Percentiles rank a stretch among this genome's conserved stretches.
These are phyloP conservation scores for Sebastes diploproa DNA, from an alignment of 2,797 vertebrate species.

Conservation along the genomic window DNA sequence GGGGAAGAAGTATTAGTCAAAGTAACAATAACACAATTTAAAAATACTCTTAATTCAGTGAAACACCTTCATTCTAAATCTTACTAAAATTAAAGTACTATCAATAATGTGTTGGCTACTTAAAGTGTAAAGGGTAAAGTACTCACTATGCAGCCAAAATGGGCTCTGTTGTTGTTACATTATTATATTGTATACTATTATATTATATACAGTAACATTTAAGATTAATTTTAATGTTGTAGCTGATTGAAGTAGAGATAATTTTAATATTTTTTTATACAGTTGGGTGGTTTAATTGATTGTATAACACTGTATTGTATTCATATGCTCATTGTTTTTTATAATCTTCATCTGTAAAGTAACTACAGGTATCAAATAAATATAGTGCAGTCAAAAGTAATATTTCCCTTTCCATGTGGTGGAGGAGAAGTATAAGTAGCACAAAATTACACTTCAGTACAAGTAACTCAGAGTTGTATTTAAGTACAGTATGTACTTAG, in stretches of 20 bases:
- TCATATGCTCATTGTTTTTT: no score
- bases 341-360: background rate
- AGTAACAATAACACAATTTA: background rate
- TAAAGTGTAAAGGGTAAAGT: no score
- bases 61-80: no score
- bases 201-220: background rate
- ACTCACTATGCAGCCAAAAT: background rate
- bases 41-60: background rate
- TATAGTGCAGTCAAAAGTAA: background rate
- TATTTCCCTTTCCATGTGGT: background rate
- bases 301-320: no score
- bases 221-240: background rate
- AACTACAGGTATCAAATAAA: background rate
- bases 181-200: background rate
- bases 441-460: background rate
- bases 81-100: fast-evolving
- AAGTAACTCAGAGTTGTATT: no score
- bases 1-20: background rate
- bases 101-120: background rate
- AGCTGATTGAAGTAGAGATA: background rate
- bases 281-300: background rate
- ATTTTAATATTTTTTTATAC: background rate
- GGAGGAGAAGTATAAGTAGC: background rate
- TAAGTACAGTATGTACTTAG: background rate
- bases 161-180: background rate